phyloP scores from a whole-genome alignment of 1,140 invertebrate genomes.

The Drosophila parvula region DNA sequence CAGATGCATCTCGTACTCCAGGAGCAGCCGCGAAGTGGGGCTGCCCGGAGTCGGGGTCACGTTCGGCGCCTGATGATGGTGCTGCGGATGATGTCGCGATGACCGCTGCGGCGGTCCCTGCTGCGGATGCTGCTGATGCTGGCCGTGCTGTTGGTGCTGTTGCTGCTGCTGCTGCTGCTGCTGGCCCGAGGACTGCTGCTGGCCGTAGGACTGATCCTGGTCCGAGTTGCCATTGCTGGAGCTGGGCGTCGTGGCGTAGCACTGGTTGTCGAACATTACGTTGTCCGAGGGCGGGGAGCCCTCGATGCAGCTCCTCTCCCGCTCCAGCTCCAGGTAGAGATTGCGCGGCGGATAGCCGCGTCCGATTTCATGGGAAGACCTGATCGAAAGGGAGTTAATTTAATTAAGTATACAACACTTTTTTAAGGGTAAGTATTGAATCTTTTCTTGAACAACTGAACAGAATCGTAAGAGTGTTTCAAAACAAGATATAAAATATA shows the following conservation, averaged over 20 bases:
- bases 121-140: constrained; percentile 84
- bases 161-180: constrained; percentile 50
- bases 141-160: constrained; percentile 70
- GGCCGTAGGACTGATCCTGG: constrained; percentile 90
- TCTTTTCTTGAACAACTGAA: neutral
- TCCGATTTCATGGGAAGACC: constrained; percentile 88
- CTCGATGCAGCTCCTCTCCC: constrained; percentile 88
- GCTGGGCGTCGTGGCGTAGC: constrained; percentile 95
- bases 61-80: constrained; percentile 85
- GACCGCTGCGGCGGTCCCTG: constrained; percentile 61
- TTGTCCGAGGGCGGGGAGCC: constrained; percentile 95
- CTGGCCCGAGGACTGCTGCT: constrained; percentile 85
- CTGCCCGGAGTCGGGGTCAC: constrained; percentile 92
- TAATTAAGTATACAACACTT: neutral
- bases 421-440: neutral
- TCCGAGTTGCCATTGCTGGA: constrained; percentile 95
- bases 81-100: constrained; percentile 58
- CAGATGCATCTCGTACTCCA: constrained; percentile 98
- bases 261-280: constrained; percentile 96
- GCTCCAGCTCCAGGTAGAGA: constrained; percentile 93
- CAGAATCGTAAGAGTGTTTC: neutral
- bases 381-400: constrained; percentile 43
- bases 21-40: constrained; percentile 92
- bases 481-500: too few relatives aligned
- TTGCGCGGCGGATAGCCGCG: constrained; percentile 85